Evolutionary conservation across 1,140 invertebrate species (phyloP), one percentile per base, ranked within the genome.

Genomic region (Leptinotarsa texana): DNA sequence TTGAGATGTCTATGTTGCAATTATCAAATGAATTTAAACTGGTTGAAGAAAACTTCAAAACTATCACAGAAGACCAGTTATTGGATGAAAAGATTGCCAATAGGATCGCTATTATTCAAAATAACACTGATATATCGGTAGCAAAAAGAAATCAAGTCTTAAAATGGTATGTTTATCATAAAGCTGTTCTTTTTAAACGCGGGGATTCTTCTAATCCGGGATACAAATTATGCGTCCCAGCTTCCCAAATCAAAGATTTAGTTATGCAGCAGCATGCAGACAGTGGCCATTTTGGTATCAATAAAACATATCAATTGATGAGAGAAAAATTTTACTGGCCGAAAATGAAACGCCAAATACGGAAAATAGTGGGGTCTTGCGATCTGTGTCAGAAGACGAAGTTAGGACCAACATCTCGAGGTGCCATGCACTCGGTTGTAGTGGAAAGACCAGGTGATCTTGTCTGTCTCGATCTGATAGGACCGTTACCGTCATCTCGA

Each of bases 391-490:
- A 69, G 1, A 69, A 69, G 22, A 18, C 67, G 13, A 69, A 69
- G 18, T 21, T 69, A 69, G 18, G 21, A 18, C n/a, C 18, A 13
- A 21, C 21, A 33, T 69, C 42, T 18, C n/a, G n/a, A 13, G 67
- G 27, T 13, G 67, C 22, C 11, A 70, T 70, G 18, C 24, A 49
- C 18, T 49, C 69, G 47, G 51, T 70, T 4, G 18, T 70, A 18
- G 69, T 70, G 13, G 27, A 18, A 15, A 49, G 15, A 70, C 27
- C 27, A 11, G 11, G 24, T 21, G 27, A 70, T 17, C 18, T 70
- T 15, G 48, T 70, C n/a, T 48, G 47, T 70, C 47, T 70, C 13
- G 69, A 70, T 47, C 47, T 70, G 24, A 70, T 70, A 42, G 69
- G 69, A 15, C 69, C 69, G 4, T 47, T 70, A 11, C 69, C 69